phyloP scores from a whole-genome alignment of 1,140 invertebrate genomes.

The Aphelinus atriplicis region DNA sequence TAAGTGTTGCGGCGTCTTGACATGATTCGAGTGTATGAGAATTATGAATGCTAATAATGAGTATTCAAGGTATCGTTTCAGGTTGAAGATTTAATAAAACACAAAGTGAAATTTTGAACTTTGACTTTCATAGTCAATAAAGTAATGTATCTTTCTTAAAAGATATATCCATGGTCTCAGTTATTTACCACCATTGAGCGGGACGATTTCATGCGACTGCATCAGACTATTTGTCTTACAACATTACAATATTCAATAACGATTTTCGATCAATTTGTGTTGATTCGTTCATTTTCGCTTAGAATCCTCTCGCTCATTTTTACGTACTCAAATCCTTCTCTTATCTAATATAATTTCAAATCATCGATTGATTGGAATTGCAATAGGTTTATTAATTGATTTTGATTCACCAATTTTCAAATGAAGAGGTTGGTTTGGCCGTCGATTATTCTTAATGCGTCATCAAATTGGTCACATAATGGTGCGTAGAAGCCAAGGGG shows the following conservation, averaged over 20 bases:
- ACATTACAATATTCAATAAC: not conserved
- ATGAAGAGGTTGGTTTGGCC: not conserved
- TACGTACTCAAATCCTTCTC: not conserved
- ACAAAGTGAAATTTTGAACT: conserved; percentile 35
- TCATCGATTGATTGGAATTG: too few relatives aligned
- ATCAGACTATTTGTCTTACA: too few relatives aligned
- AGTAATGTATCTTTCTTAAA: conserved; percentile 41
- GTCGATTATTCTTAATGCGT: not conserved
- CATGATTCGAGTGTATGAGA: too few relatives aligned
- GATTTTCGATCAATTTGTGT: not conserved
- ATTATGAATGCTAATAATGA: not conserved
- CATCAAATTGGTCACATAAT: too few relatives aligned
- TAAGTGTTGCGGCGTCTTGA: conserved; percentile 10
- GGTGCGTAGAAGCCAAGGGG: too few relatives aligned
- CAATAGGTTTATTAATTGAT: too few relatives aligned
- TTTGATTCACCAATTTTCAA: too few relatives aligned
- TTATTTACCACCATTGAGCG: conserved; percentile 13
- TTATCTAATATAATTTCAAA: not conserved
- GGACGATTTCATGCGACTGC: conserved; percentile 18
- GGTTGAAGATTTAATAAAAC: conserved; percentile 32
- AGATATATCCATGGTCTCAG: conserved; percentile 16
- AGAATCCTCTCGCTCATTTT: conserved; percentile 30
- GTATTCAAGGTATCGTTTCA: conserved; percentile 26
- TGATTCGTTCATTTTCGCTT: not conserved
- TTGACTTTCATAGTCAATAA: conserved; percentile 35